Percentiles rank a stretch among this genome's conserved stretches.
Conservation (phyloP, 1,140 invertebrate genomes). For the Chymomyza costata region DNA sequence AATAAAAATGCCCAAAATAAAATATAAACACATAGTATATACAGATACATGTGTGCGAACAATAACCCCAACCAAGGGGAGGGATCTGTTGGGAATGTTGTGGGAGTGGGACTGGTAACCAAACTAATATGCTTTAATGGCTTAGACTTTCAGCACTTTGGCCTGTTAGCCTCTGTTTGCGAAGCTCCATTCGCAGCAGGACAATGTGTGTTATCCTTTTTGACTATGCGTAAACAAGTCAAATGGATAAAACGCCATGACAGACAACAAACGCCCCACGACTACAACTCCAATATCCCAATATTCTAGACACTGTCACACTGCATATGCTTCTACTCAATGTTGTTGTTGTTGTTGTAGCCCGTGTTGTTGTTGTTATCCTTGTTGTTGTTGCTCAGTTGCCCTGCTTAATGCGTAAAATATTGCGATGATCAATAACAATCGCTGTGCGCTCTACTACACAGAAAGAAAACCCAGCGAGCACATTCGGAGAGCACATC, state of each 20-base stretch:
- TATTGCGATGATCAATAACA: too few species aligned
- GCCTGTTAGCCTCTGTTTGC: background rate
- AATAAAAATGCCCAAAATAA: background rate
- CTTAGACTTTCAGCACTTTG: background rate
- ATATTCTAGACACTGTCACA: conserved; percentile 59
- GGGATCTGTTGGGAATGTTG: too few species aligned
- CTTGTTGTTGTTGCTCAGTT: conserved; percentile 17
- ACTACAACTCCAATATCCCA: conserved; percentile 30
- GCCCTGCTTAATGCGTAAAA: too few species aligned
- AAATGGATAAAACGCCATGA: background rate
- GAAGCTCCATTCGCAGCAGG: background rate
- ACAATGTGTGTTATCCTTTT: background rate
- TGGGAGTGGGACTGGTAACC: too few species aligned
- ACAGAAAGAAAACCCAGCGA: too few species aligned
- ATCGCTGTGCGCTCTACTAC: too few species aligned
- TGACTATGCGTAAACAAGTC: background rate
- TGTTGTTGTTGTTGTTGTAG: conserved; percentile 17
- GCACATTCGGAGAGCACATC: too few species aligned
- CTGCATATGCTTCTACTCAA: conserved; percentile 12
- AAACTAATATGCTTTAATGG: conserved; percentile 4
- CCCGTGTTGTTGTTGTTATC: conserved; percentile 11
- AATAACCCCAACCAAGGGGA: too few species aligned
- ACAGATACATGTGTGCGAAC: background rate
- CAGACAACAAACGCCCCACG: too few species aligned
- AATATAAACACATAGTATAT: background rate